Base-by-base conservation (phyloP, 2,797 vertebrate species). In the Oceanodroma leucorhoa region DNA sequence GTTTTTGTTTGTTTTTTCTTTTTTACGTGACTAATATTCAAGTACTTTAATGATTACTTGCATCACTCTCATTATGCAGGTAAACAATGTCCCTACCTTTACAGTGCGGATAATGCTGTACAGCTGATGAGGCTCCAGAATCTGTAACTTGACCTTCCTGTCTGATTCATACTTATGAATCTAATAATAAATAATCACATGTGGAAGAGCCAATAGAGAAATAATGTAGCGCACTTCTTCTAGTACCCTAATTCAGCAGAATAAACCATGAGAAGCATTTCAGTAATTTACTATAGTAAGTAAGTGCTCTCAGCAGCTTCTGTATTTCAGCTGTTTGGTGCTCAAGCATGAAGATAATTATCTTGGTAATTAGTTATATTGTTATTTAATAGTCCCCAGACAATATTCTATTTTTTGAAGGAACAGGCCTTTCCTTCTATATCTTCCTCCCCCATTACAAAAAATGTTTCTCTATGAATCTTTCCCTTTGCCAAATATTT, bases 281-380 rank as follows among this genome's bases (percentile, higher is more conserved):
- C 54, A 88, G 64, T 90, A 79, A 96, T 93, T 88, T 78, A 86
- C 78, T 73, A 30, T 61, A 82, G 88, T 84, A 87, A 82, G 88
- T 84, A 87, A 96, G 83, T 89, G 62, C 93, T 91, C 57, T 94
- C 87, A 85, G 73, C 71, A 95, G 73, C 91, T 94, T 93, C 73
- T 91, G 58, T 71, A 54, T 85, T 97, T 95, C 88, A 95, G 86
- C 77, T 87, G 50, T 90, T 89, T 83, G 77, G 65, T 90, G 70
- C 79, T 93, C 66, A 61, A 93, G 60, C 71, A 67, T 82, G 57
- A 95, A 96, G 70, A 91, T 92, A 90, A 94, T 91, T 83, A 86
- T 77, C 75, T 89, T 90, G 38, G 82, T 94, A 94, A 97, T 95
- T 96, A 96, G 90, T 94, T 89, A 92, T 79, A 96, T 94, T 96